These are phyloP conservation scores for Streptopelia turtur DNA, from an alignment of 2,797 vertebrate species.

Conservation along the genomic window DNA sequence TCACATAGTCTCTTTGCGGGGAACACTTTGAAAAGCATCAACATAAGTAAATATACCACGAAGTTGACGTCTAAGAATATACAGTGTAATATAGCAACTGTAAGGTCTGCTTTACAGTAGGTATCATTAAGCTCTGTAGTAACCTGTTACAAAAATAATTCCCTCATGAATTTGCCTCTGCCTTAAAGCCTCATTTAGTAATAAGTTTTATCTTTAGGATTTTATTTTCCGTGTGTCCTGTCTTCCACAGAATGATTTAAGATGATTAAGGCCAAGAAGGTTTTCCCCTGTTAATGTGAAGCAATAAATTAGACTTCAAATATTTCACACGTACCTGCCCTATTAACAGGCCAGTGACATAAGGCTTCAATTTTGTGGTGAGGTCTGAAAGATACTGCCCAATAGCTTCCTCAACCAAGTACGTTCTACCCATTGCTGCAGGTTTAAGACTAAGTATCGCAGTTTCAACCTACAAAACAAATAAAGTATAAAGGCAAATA, in stretches of 20 bases:
- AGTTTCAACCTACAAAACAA: not conserved
- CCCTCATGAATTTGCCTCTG: not conserved
- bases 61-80: not conserved
- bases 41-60: not conserved
- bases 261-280: not conserved
- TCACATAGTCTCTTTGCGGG: conserved; percentile 86
- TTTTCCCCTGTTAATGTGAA: not conserved
- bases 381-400: conserved; percentile 86
- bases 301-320: not conserved
- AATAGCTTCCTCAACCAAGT: conserved; percentile 88
- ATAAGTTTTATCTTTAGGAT: not conserved
- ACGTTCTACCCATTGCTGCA: conserved; percentile 89
- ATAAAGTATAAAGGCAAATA: rapidly evolving
- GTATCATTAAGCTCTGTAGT: not conserved
- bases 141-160: not conserved
- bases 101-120: not conserved
- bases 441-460: not conserved
- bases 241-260: not conserved
- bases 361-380: conserved; percentile 70
- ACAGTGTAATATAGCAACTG: not conserved
- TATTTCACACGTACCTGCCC: conserved; percentile 85
- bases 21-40: conserved; percentile 81
- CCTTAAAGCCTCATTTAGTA: not conserved
- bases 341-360: conserved; percentile 89
- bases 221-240: not conserved